Percentiles rank a stretch among this genome's conserved stretches.
These are phyloP conservation scores for Periphyllus acericola DNA, from an alignment of 2,888 invertebrate species.

Conservation along the genomic window DNA sequence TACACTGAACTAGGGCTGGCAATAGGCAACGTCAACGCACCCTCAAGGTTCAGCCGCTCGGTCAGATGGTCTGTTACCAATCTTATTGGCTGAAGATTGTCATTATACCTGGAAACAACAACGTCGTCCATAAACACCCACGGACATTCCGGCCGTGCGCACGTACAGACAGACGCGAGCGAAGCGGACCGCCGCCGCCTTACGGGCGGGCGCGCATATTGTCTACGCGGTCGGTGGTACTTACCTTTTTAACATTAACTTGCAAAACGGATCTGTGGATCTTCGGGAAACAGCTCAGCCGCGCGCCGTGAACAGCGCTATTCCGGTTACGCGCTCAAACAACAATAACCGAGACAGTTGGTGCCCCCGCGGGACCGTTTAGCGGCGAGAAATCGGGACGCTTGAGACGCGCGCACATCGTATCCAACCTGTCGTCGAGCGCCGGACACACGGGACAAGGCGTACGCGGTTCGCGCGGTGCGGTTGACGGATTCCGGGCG, in stretches of 20 bases:
- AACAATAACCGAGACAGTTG: background rate
- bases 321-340: background rate
- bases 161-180: background rate
- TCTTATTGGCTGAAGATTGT: constrained; percentile 64
- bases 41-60: constrained; percentile 64
- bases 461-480: background rate
- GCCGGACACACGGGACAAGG: background rate
- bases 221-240: background rate
- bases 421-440: background rate
- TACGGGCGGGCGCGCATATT: background rate
- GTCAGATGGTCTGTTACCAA: constrained; percentile 65
- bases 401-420: constrained; percentile 21
- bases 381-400: background rate
- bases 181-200: too few species aligned
- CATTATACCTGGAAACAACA: constrained; percentile 48
- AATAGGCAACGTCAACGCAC: constrained; percentile 16
- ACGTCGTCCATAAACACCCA: background rate
- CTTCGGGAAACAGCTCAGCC: background rate
- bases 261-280: constrained; percentile 28
- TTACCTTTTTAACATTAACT: constrained; percentile 61
- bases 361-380: background rate
- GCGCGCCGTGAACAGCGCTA: background rate
- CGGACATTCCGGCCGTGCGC: background rate
- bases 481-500: background rate
- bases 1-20: background rate